phyloP scores from a whole-genome alignment of 2,113 vertebrate genomes.

The Petrocephalus zakoni region DNA sequence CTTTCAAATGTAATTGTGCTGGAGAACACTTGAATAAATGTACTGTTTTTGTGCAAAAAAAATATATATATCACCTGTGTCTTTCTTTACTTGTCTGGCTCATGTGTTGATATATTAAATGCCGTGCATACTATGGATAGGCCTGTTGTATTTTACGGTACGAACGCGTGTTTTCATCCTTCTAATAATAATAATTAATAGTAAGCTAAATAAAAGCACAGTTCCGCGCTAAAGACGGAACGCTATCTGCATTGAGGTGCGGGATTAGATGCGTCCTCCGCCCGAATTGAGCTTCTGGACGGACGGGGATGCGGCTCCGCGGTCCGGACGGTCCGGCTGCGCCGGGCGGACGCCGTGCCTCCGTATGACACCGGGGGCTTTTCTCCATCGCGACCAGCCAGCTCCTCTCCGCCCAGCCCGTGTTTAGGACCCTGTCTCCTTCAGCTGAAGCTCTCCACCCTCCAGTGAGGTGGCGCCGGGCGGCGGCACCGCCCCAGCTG shows the following conservation, averaged over 20 bases:
- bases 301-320: neutral
- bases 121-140: neutral
- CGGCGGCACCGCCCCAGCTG: constrained; percentile 11
- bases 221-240: neutral
- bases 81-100: constrained; percentile 26
- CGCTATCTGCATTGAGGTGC: neutral
- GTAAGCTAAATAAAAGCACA: neutral
- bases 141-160: neutral
- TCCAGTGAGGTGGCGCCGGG: neutral
- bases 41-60: constrained; percentile 78
- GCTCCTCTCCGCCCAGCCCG: neutral
- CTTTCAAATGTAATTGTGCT: constrained; percentile 85
- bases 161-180: neutral
- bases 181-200: neutral
- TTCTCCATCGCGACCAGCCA: neutral
- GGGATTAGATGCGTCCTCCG: neutral
- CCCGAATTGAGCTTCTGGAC: neutral
- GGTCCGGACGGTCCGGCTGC: neutral
- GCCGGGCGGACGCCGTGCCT: neutral
- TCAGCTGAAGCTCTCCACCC: neutral
- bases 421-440: neutral
- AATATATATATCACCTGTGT: constrained; percentile 24
- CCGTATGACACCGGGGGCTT: neutral
- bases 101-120: neutral
- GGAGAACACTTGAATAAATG: constrained; percentile 89